These are phyloP conservation scores for Dascyllus trimaculatus DNA, from an alignment of 2,113 vertebrate species.

Conservation along the genomic window DNA sequence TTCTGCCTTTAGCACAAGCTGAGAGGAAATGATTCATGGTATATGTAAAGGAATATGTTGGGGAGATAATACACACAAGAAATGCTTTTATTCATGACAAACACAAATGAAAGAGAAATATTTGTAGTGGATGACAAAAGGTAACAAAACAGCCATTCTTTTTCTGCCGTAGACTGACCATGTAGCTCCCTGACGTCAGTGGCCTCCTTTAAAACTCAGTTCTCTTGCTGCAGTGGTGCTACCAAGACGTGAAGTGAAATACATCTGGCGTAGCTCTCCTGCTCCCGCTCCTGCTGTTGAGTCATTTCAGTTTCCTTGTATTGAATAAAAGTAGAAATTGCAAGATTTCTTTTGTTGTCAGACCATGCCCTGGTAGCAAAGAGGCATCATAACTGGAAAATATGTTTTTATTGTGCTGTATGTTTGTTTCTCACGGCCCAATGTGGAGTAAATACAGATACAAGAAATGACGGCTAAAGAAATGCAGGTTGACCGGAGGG, in stretches of 20 bases:
- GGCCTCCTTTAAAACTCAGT: neutral
- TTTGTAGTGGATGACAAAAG: conserved; percentile 10
- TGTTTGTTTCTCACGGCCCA: neutral
- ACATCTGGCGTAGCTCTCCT: neutral
- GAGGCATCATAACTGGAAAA: neutral
- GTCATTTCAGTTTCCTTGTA: neutral
- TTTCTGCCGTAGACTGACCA: neutral
- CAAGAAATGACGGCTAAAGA: neutral
- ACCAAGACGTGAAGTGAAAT: neutral
- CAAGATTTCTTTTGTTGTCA: too few species aligned
- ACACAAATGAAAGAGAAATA: conserved; percentile 1
- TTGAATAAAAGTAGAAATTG: too few species aligned
- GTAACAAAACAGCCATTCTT: conserved; percentile 9
- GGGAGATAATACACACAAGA: conserved; percentile 18
- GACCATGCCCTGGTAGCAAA: too few species aligned
- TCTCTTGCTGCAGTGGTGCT: neutral
- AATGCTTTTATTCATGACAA: conserved; percentile 26
- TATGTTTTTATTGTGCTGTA: neutral
- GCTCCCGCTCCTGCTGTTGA: neutral
- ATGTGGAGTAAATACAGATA: conserved; percentile 6
- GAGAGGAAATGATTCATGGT: conserved; percentile 35
- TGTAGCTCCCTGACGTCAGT: neutral
- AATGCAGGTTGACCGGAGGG: neutral
- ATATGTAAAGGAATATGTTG: conserved; percentile 26
- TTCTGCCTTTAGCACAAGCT: conserved; percentile 45